phyloP scores from a whole-genome alignment of 2,797 vertebrate genomes.

The Limosa lapponica region DNA sequence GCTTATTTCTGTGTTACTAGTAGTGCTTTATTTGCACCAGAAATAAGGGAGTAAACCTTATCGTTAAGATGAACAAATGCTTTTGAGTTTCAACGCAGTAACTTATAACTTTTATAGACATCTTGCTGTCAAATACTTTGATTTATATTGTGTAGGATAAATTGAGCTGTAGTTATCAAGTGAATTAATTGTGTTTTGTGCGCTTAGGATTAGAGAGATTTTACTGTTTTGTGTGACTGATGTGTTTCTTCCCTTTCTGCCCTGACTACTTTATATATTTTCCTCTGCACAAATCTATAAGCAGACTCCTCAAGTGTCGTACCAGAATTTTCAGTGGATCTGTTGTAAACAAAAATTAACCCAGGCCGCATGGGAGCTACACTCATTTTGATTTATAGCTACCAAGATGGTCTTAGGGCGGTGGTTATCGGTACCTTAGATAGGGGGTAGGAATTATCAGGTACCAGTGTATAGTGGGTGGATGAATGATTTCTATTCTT shows the following conservation, averaged over 20 bases:
- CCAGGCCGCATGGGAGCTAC: constrained; percentile 78
- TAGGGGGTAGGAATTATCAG: constrained; percentile 80
- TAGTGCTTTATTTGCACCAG: not conserved
- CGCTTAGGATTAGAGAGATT: not conserved
- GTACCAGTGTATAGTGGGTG: constrained; percentile 71
- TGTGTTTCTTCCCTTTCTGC: constrained; percentile 59
- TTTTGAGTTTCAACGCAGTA: not conserved
- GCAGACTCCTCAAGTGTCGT: constrained; percentile 71
- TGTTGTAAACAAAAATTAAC: constrained; percentile 86
- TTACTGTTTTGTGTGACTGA: not conserved
- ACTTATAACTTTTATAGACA: not conserved
- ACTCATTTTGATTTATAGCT: constrained; percentile 86
- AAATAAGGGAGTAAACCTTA: not conserved
- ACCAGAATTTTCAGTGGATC: constrained; percentile 76
- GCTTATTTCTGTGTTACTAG: not conserved
- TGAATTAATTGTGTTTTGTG: not conserved
- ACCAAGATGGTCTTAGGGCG: constrained; percentile 77
- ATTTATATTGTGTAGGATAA: not conserved
- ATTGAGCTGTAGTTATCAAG: not conserved
- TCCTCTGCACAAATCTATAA: constrained; percentile 69
- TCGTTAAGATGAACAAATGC: not conserved
- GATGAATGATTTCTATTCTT: constrained; percentile 81
- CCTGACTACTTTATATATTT: constrained; percentile 48
- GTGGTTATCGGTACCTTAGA: constrained; percentile 85
- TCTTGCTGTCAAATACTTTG: not conserved